Evolutionary conservation across 53 echinoderm and acorn worm species (phyloP).

Genomic region (Holothuria leucospilota): DNA sequence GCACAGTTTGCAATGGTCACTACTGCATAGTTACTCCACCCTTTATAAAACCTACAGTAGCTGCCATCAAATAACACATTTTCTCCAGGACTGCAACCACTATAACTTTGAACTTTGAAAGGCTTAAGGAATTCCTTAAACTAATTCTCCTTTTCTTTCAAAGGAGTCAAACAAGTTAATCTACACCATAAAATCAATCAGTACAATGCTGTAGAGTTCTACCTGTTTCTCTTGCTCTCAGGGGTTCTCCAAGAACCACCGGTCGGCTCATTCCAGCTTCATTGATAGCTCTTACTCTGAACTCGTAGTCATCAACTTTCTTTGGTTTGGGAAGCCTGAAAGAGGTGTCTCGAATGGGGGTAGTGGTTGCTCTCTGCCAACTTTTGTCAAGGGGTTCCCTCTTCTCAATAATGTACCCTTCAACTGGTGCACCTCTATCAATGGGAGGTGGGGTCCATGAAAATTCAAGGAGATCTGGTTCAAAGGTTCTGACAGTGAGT

Average conservation of each 20-base stretch:
- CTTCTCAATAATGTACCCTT: slow-evolving; percentile 93
- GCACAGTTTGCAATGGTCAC: no score
- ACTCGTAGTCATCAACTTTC: slow-evolving; percentile 86
- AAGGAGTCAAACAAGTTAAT: not conserved
- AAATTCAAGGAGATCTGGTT: slow-evolving; percentile 73
- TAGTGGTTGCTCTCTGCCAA: slow-evolving; percentile 76
- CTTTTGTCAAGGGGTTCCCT: slow-evolving; percentile 61
- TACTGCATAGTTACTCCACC: no score
- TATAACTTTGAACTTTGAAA: no score
- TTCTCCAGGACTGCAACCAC: no score
- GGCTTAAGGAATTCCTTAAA: no score
- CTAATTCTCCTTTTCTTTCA: not conserved
- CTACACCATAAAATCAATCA: no score
- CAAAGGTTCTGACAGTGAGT: slow-evolving; percentile 69
- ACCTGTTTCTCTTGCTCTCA: slow-evolving; percentile 35
- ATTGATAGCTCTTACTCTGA: slow-evolving; percentile 89
- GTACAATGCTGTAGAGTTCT: not conserved
- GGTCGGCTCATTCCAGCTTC: slow-evolving; percentile 90
- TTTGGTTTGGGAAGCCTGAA: slow-evolving; percentile 70
- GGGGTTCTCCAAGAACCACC: slow-evolving; percentile 50
- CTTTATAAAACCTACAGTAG: no score
- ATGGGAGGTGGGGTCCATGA: slow-evolving; percentile 80
- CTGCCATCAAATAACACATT: no score
- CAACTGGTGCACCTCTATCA: slow-evolving; percentile 93
- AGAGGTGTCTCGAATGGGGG: slow-evolving; percentile 71